phyloP scores from a whole-genome alignment of 2,113 vertebrate genomes.

The Festucalex cinctus region DNA sequence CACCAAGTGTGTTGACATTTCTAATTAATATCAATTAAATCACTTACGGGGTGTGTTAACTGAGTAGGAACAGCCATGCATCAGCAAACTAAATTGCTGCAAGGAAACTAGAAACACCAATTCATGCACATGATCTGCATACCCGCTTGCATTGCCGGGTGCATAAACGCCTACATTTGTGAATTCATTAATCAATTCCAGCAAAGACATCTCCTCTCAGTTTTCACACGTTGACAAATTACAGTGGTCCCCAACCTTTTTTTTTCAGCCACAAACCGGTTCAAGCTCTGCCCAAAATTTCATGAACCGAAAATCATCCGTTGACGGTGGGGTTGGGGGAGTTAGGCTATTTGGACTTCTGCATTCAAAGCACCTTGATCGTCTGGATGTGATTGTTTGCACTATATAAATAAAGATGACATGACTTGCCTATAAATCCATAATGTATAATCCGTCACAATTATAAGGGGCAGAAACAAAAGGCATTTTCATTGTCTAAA shows the following conservation, averaged over 20 bases:
- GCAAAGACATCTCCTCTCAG: no score
- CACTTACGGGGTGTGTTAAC: slow-evolving; percentile 47
- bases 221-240: background rate
- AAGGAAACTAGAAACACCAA: slow-evolving; percentile 13
- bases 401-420: no score
- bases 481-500: no score
- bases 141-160: background rate
- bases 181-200: background rate
- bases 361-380: background rate
- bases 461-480: background rate
- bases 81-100: slow-evolving; percentile 25
- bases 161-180: background rate
- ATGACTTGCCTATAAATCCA: no score
- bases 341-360: no score
- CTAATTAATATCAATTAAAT: slow-evolving; percentile 64
- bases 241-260: no score
- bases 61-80: slow-evolving; percentile 18
- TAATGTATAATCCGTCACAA: background rate
- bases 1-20: slow-evolving; percentile 38
- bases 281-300: no score
- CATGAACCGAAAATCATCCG: no score
- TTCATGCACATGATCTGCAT: slow-evolving; percentile 2
- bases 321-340: no score
- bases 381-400: background rate
- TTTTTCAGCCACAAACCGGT: no score